phyloP scores from a whole-genome alignment of 2,888 invertebrate genomes.

The Lithophane semibrunnea region DNA sequence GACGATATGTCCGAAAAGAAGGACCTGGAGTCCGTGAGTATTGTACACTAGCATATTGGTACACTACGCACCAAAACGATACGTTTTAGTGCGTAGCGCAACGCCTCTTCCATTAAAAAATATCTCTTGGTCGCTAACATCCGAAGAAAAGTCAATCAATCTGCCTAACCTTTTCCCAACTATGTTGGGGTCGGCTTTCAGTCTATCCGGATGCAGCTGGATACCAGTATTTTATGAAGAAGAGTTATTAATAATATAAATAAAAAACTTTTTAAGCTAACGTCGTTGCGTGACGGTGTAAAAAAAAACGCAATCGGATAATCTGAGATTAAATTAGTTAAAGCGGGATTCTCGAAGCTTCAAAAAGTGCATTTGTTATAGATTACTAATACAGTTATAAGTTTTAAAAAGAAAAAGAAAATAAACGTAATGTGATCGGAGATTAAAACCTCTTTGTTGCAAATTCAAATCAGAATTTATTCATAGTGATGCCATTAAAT shows the following conservation, averaged over 20 bases:
- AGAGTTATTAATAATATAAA: neutral
- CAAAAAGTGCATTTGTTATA: neutral
- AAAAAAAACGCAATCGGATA: neutral
- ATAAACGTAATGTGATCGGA: neutral
- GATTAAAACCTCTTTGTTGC: neutral
- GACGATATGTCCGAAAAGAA: constrained; percentile 82
- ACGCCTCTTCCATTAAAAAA: neutral
- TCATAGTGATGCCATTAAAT: neutral
- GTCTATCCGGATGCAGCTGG: too few species aligned
- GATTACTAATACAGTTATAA: neutral
- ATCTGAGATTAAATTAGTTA: neutral
- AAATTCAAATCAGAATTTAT: neutral
- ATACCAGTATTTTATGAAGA: neutral
- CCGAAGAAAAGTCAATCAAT: too few species aligned
- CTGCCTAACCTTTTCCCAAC: too few species aligned
- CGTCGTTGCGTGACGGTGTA: neutral
- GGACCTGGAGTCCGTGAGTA: constrained; percentile 85
- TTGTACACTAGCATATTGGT: neutral
- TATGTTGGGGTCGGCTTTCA: too few species aligned
- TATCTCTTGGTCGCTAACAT: accelerated
- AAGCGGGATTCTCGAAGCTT: neutral
- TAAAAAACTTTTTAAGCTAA: neutral
- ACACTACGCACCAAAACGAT: neutral
- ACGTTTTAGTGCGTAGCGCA: neutral
- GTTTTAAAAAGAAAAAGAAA: neutral